Conservation (phyloP, 2,113 vertebrate species). For the Elachura formosa region DNA sequence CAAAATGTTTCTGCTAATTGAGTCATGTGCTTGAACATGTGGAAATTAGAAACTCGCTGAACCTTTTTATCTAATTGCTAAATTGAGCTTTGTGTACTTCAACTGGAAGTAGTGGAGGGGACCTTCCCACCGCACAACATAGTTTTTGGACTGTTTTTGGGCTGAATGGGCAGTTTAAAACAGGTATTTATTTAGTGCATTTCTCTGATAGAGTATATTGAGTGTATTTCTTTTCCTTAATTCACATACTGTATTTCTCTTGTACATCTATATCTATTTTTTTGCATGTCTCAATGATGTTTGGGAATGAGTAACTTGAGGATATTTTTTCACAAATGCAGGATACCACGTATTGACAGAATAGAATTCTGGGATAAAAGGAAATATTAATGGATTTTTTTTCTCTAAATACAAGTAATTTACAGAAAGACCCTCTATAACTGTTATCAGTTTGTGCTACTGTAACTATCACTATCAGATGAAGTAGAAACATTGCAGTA, state of each 20-base stretch:
- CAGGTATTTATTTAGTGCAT: not conserved
- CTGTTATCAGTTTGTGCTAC: not conserved
- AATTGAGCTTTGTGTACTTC: not conserved
- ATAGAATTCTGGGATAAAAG: not conserved
- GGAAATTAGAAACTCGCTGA: not conserved
- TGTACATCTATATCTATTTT: not conserved
- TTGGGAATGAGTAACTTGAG: not conserved
- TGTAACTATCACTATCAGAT: not conserved
- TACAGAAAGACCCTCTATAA: not conserved
- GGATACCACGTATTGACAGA: not conserved
- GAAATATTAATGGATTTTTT: not conserved
- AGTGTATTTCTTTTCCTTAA: not conserved
- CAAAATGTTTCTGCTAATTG: not conserved
- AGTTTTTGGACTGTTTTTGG: not conserved
- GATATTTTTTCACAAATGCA: not conserved
- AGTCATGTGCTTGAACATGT: not conserved
- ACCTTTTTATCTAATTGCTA: not conserved
- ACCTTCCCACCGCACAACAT: fast-evolving
- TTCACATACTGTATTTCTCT: not conserved
- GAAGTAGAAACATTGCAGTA: not conserved
- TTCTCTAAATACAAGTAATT: not conserved
- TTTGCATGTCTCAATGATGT: not conserved
- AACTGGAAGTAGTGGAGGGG: not conserved
- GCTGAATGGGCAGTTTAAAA: not conserved
- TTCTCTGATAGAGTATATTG: not conserved